These are phyloP conservation scores for Heliconius sara DNA, from an alignment of 2,888 invertebrate genomes.

Conservation along the genomic window DNA sequence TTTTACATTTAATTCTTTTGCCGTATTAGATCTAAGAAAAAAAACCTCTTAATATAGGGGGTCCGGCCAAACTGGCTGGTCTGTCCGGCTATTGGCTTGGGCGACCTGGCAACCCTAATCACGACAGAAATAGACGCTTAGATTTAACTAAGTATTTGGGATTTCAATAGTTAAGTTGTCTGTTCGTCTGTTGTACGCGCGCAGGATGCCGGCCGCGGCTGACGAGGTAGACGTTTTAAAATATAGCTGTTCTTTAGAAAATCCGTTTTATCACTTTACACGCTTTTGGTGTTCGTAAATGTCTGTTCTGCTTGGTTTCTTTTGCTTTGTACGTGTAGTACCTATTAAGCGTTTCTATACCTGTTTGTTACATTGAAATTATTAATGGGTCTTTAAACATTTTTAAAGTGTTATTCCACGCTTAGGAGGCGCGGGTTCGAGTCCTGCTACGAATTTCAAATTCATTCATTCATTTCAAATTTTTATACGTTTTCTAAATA, in stretches of 20 bases:
- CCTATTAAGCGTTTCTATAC: neutral
- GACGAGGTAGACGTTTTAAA: conserved; percentile 32
- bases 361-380: neutral
- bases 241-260: conserved; percentile 36
- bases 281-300: conserved; percentile 37
- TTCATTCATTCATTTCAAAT: too few species aligned
- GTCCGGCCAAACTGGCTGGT: neutral
- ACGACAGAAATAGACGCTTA: conserved; percentile 77
- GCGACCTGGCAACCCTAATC: conserved; percentile 50
- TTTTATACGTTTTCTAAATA: too few species aligned
- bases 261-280: conserved; percentile 33
- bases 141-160: conserved; percentile 72
- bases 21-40: neutral
- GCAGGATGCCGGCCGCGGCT: conserved; percentile 54
- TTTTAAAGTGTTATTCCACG: too few species aligned
- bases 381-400: conserved; percentile 2
- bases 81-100: neutral
- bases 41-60: neutral
- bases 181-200: conserved; percentile 49
- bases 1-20: neutral
- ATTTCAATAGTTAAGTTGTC: conserved; percentile 61
- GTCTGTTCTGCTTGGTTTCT: conserved; percentile 42
- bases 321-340: conserved; percentile 17
- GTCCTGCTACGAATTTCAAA: too few species aligned
- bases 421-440: too few species aligned